Percentiles rank a stretch among this genome's conserved stretches.
Conservation (phyloP, 2,113 vertebrate genomes). For the Thunnus thynnus region DNA sequence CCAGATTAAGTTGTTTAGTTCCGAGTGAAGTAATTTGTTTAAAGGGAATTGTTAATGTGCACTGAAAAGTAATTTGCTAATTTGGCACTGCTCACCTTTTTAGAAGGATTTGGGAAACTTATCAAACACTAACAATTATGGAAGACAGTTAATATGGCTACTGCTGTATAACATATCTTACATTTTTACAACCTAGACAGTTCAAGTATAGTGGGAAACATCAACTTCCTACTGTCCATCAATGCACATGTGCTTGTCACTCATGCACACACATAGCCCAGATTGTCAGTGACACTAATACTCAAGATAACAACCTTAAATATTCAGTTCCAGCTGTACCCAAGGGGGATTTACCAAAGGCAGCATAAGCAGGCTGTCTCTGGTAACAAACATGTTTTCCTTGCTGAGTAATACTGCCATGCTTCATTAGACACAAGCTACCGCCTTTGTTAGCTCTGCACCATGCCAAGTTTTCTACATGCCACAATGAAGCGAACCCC, state of each 20-base stretch:
- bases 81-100: neutral
- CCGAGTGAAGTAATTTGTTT: slow-evolving; percentile 23
- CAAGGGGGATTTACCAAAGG: slow-evolving; percentile 27
- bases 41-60: neutral
- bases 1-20: slow-evolving; percentile 46
- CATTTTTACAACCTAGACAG: neutral
- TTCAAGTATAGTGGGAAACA: neutral
- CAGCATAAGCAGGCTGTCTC: slow-evolving; percentile 32
- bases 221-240: neutral
- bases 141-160: neutral
- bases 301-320: neutral
- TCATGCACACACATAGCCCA: neutral
- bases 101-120: neutral
- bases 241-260: neutral
- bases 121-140: no score
- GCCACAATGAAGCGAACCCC: slow-evolving; percentile 62
- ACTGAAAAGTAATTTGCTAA: neutral
- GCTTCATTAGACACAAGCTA: slow-evolving; percentile 70
- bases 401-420: slow-evolving; percentile 65
- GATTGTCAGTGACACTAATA: neutral
- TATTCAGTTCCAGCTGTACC: slow-evolving; percentile 14
- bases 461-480: slow-evolving; percentile 67
- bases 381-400: slow-evolving; percentile 62
- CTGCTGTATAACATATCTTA: neutral
- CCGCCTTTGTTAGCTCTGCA: slow-evolving; percentile 69